Evolutionary conservation across 1,140 invertebrate species (phyloP).

Genomic region (Babylonia areolata): DNA sequence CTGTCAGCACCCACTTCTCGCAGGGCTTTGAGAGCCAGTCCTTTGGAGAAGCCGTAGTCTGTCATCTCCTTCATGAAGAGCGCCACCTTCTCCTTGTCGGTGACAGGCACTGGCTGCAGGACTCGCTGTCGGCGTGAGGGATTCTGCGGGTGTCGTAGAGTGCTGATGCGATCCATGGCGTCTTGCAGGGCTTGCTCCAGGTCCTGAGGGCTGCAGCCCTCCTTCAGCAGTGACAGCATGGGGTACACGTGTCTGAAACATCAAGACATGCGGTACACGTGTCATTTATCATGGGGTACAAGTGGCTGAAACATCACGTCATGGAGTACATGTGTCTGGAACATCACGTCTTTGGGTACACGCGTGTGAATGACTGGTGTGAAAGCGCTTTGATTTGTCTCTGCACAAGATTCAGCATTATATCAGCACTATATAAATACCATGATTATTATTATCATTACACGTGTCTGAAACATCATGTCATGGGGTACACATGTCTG

Average conservation of each 20-base stretch:
- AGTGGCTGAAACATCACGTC: conserved; percentile 7
- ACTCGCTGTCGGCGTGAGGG: neutral
- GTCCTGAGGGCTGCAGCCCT: conserved; percentile 49
- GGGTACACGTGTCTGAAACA: conserved; percentile 50
- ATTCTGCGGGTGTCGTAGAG: neutral
- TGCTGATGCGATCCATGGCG: conserved; percentile 36
- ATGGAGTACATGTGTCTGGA: too few species aligned
- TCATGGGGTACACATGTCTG: too few species aligned
- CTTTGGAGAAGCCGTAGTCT: conserved; percentile 28
- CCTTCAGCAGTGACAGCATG: conserved; percentile 56
- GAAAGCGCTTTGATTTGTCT: too few species aligned
- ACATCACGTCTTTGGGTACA: too few species aligned
- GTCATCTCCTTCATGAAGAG: neutral
- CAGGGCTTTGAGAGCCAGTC: conserved; percentile 38
- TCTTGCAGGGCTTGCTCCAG: conserved; percentile 52
- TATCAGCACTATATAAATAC: too few species aligned
- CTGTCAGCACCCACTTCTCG: conserved; percentile 16
- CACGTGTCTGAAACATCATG: too few species aligned
- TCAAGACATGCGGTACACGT: too few species aligned
- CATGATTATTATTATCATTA: too few species aligned
- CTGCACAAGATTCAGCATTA: too few species aligned
- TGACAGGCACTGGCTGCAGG: neutral
- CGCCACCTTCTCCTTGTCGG: neutral
- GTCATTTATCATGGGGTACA: conserved; percentile 57
- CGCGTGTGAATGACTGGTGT: too few species aligned